These are phyloP conservation scores for Streptopelia turtur DNA, from an alignment of 2,797 vertebrate species.

Conservation along the genomic window DNA sequence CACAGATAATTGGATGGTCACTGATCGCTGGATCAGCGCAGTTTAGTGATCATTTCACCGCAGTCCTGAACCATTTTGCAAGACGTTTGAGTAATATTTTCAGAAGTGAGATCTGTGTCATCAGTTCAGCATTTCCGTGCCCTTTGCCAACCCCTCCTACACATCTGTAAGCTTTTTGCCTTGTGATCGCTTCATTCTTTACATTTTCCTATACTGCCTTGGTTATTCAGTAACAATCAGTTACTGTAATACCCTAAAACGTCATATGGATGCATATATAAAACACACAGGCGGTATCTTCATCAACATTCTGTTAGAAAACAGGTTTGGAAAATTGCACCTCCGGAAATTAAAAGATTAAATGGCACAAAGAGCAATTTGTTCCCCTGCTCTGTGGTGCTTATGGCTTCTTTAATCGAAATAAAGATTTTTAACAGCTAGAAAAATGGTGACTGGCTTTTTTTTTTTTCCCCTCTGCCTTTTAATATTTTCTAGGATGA, in stretches of 20 bases:
- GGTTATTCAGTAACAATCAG: not conserved
- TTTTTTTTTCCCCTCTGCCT: rapidly evolving
- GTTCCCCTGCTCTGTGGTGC: not conserved
- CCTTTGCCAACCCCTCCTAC: not conserved
- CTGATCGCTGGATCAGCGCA: not conserved
- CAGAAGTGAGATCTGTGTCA: not conserved
- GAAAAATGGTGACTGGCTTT: not conserved
- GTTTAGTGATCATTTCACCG: not conserved
- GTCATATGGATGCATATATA: not conserved
- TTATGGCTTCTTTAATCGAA: not conserved
- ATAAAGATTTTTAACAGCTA: not conserved
- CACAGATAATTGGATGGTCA: not conserved
- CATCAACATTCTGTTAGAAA: not conserved
- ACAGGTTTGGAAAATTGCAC: not conserved
- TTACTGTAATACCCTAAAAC: not conserved
- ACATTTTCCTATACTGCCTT: not conserved
- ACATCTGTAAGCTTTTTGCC: not conserved
- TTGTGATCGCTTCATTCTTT: not conserved
- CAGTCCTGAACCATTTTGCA: not conserved
- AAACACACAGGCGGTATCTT: not conserved
- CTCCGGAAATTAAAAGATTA: not conserved
- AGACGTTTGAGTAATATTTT: not conserved
- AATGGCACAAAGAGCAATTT: not conserved
- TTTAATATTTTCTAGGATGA: constrained; percentile 77
- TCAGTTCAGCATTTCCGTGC: not conserved